Base-by-base conservation (phyloP, 2,113 vertebrate species). In the Thoracochromis brauschi region DNA sequence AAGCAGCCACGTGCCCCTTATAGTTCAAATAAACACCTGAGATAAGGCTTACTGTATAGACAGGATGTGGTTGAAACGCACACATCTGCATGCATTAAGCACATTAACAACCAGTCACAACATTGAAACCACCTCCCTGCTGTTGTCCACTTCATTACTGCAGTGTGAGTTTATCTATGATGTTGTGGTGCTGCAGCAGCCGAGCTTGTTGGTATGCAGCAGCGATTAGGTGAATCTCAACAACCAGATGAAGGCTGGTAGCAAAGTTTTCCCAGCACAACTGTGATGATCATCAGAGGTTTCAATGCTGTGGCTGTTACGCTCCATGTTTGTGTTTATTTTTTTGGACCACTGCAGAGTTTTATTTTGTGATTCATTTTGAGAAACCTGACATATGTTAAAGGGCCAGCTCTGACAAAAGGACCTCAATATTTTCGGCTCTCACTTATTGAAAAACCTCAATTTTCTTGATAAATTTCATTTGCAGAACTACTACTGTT, bases 401-500 rank as follows among this genome's bases (percentile, higher is more conserved):
- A 58, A 51, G 21, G 57, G 26, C 35, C 65, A 84, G 19, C 29
- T 24, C 7, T 82, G 55, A 83, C 84, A 63, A 79, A 81, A 86
- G 40, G 35, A 63, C 54, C 53, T 73, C 49, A 11, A 3, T 71
- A 24, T 47, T 26, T 35, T 38, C 8, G 2, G 13, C 38, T 16
- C 19, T 12, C 4, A 29, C 26, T 9, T 78, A 29, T 4, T 49
- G 45, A 49, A 54, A 55, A 87, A 79, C 83, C 80, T 90, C 85
- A 80, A 17, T 90, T 81, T 89, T 89, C 45, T 80, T 86, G 85
- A 49, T 31, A 31, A 0, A n/a, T 49, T 78, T 91, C 31, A 54
- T 83, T 89, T 88, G 31, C 68, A 24, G 10, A 83, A 55, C 68
- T 63, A 83, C 88, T 88, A 51, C 89, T 89, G 86, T 87, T 87